A percentile compares a stretch with the other conserved stretches of the same genome.
These are phyloP conservation scores for Drosophila lacertosa DNA, from an alignment of 1,140 invertebrate species.

Conservation along the genomic window DNA sequence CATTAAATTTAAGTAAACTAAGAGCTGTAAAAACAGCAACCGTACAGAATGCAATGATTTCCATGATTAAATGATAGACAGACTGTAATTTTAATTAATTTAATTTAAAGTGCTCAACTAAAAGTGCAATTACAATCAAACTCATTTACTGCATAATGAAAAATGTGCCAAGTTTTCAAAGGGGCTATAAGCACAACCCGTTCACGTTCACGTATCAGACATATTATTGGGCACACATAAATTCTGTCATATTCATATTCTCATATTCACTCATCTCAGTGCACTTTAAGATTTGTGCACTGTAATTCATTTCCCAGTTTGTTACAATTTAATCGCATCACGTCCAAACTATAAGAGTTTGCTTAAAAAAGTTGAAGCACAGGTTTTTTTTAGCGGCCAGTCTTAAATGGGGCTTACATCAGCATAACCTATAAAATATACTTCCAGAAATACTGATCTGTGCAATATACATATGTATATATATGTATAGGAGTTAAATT, in stretches of 20 bases:
- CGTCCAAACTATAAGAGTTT: no score
- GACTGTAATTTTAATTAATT: slow-evolving; percentile 73
- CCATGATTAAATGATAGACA: slow-evolving; percentile 10
- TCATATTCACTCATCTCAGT: neutral
- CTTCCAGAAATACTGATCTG: no score
- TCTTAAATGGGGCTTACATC: no score
- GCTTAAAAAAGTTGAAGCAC: no score
- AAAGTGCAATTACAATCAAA: slow-evolving; percentile 68
- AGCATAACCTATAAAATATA: no score
- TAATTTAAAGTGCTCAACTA: slow-evolving; percentile 33
- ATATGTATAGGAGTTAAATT: no score
- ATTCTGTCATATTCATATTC: neutral
- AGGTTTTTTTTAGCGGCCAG: no score
- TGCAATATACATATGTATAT: no score
- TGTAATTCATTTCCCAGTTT: slow-evolving; percentile 76
- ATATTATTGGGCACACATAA: neutral
- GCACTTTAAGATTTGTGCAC: slow-evolving; percentile 39
- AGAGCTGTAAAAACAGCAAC: slow-evolving; percentile 5
- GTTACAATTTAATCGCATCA: slow-evolving; percentile 77
- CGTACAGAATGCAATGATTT: slow-evolving; percentile 9
- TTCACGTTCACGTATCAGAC: slow-evolving; percentile 1
- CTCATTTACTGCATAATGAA: no score
- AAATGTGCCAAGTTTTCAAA: slow-evolving; percentile 22
- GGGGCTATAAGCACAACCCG: neutral
- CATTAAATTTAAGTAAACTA: slow-evolving; percentile 56